Evolutionary conservation across 2,797 vertebrate genomes (phyloP).

Genomic region (Neosilurus hyrtlii): DNA sequence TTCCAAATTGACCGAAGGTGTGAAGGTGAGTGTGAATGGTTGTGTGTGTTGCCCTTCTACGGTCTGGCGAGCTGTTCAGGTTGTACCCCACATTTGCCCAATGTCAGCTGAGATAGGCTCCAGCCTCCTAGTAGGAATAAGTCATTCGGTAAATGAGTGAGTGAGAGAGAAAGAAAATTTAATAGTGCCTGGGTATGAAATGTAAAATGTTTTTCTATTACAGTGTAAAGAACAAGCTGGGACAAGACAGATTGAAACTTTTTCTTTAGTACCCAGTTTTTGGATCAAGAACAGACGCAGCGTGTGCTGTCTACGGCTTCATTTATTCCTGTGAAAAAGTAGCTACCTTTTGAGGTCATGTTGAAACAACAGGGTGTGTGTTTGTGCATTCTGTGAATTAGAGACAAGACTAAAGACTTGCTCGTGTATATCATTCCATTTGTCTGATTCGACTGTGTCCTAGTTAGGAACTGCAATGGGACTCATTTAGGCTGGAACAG

Average conservation of each 20-base stretch:
- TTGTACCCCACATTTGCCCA: no score
- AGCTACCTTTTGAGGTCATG: constrained; percentile 18
- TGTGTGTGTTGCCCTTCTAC: no score
- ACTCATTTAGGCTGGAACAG: constrained; percentile 78
- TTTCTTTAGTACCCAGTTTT: not conserved
- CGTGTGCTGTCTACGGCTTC: not conserved
- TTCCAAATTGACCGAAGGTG: no score
- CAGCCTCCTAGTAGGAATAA: no score
- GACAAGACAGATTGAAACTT: not conserved
- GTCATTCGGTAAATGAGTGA: no score
- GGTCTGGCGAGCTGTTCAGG: no score
- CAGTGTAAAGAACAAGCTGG: not conserved
- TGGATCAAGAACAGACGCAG: not conserved
- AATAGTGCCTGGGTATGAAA: not conserved
- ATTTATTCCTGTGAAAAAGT: not conserved
- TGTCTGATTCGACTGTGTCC: constrained; percentile 72
- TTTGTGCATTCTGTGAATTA: constrained; percentile 57
- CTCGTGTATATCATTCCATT: constrained; percentile 72
- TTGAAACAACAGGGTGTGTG: constrained; percentile 46
- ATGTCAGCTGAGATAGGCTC: no score
- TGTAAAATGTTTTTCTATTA: not conserved
- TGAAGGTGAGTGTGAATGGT: no score
- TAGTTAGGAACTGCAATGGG: constrained; percentile 76
- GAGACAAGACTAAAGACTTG: constrained; percentile 66
- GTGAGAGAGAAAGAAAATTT: not conserved